Evolutionary conservation across 2,113 vertebrate genomes (phyloP).

Genomic region (Perognathus longimembris): DNA sequence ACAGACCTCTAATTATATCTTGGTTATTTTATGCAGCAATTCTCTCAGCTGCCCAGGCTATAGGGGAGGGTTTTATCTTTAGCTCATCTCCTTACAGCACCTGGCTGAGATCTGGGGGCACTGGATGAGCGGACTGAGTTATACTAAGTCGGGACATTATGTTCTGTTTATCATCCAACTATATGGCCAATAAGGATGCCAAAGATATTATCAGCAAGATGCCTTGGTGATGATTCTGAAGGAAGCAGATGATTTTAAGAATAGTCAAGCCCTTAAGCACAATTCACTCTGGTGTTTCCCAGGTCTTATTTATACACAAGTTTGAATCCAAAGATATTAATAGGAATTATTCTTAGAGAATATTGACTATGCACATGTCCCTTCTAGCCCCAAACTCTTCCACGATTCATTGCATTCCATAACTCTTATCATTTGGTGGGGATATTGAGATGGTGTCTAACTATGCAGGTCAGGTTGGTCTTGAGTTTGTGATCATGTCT

Average conservation of each 20-base stretch:
- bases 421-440: background rate
- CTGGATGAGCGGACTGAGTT: background rate
- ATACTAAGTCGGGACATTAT: background rate
- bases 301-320: background rate
- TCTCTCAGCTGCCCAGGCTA: background rate
- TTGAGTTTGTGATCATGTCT: too few relatives aligned
- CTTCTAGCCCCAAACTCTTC: background rate
- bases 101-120: background rate
- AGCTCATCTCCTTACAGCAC: background rate
- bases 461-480: too few relatives aligned
- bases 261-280: background rate
- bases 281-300: background rate
- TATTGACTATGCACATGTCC: background rate
- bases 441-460: too few relatives aligned
- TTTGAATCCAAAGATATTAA: background rate
- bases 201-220: background rate
- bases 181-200: accelerated
- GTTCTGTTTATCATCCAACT: background rate
- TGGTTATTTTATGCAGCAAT: background rate
- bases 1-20: background rate
- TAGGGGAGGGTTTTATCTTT: background rate
- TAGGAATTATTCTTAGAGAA: background rate
- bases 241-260: too few relatives aligned
- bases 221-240: background rate
- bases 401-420: too few relatives aligned